Evolutionary conservation across 2,113 vertebrate genomes (phyloP).

Genomic region (Menidia beryllina): DNA sequence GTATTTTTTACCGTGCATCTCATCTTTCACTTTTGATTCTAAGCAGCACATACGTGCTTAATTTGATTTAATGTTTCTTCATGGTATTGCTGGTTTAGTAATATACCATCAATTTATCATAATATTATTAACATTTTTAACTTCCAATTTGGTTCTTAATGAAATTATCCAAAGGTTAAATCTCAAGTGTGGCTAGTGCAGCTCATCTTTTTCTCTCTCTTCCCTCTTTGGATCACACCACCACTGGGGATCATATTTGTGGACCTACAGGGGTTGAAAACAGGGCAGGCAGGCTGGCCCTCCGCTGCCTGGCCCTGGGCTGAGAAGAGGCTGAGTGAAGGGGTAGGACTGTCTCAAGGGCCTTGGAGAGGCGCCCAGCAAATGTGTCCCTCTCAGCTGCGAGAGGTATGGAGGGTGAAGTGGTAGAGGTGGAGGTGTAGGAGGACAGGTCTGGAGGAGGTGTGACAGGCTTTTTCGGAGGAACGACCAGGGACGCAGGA

Average conservation of each 20-base stretch:
- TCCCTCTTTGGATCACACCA: slow-evolving; percentile 73
- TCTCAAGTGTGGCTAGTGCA: slow-evolving; percentile 14
- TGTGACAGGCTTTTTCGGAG: slow-evolving; percentile 85
- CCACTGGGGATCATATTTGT: slow-evolving; percentile 63
- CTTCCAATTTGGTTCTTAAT: too few species aligned
- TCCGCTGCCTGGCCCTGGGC: slow-evolving; percentile 88
- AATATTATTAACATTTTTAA: too few species aligned
- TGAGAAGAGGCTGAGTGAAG: slow-evolving; percentile 86
- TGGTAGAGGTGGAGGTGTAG: slow-evolving; percentile 81
- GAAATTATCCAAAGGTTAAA: slow-evolving; percentile 31
- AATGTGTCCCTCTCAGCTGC: slow-evolving; percentile 90
- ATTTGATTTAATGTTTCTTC: too few species aligned
- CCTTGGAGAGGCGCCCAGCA: slow-evolving; percentile 95
- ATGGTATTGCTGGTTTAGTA: too few species aligned
- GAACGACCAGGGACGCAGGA: slow-evolving; percentile 73
- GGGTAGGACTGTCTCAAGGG: slow-evolving; percentile 95
- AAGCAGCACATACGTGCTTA: too few species aligned
- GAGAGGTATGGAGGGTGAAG: slow-evolving; percentile 76
- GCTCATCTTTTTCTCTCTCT: slow-evolving; percentile 34
- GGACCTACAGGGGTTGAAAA: slow-evolving; percentile 97
- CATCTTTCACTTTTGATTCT: too few species aligned
- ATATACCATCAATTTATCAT: too few species aligned
- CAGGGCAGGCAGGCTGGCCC: slow-evolving; percentile 96
- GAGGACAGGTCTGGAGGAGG: slow-evolving; percentile 87
- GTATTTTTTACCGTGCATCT: too few species aligned